A percentile compares a stretch with the other conserved stretches of the same genome.
These are phyloP conservation scores for Drosophila meridionalis DNA, from an alignment of 2,888 invertebrate species.

Conservation along the genomic window DNA sequence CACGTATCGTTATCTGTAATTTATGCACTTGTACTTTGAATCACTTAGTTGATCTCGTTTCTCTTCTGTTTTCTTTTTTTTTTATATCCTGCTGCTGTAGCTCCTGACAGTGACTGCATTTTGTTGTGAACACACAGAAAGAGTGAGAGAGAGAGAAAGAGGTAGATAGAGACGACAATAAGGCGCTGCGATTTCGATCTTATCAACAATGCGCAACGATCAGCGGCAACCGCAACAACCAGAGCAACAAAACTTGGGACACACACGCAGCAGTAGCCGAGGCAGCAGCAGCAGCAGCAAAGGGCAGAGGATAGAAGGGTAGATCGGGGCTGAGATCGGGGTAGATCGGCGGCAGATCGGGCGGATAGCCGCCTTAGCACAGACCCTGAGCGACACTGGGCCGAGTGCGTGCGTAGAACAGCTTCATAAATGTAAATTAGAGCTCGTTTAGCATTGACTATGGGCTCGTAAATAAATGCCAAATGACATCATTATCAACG, in stretches of 20 bases:
- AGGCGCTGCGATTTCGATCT: constrained; percentile 71
- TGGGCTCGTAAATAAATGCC: constrained; percentile 84
- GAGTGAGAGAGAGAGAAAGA: constrained; percentile 33
- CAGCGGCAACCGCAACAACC: constrained; percentile 54
- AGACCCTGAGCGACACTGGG: constrained; percentile 24
- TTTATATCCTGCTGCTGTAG: constrained; percentile 26
- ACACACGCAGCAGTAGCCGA: constrained; percentile 68
- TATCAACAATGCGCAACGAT: constrained; percentile 76
- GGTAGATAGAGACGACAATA: constrained; percentile 39
- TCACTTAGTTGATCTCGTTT: constrained; percentile 72
- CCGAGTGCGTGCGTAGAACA: constrained; percentile 80
- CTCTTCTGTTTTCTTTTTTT: constrained; percentile 23
- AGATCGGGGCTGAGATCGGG: constrained; percentile 1
- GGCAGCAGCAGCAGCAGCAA: constrained; percentile 21
- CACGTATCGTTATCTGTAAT: constrained; percentile 79
- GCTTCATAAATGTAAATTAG: constrained; percentile 85
- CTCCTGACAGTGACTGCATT: constrained; percentile 35
- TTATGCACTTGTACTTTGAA: constrained; percentile 81
- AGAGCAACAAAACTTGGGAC: constrained; percentile 58
- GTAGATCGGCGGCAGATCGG: constrained; percentile 1
- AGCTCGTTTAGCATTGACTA: constrained; percentile 83
- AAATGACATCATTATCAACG: constrained; percentile 83
- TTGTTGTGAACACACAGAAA: constrained; percentile 45
- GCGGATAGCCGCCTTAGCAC: constrained; percentile 33
- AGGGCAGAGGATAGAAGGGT: constrained; percentile 5